Evolutionary conservation across 1,140 invertebrate species (phyloP).

Genomic region (Conus ventricosus): DNA sequence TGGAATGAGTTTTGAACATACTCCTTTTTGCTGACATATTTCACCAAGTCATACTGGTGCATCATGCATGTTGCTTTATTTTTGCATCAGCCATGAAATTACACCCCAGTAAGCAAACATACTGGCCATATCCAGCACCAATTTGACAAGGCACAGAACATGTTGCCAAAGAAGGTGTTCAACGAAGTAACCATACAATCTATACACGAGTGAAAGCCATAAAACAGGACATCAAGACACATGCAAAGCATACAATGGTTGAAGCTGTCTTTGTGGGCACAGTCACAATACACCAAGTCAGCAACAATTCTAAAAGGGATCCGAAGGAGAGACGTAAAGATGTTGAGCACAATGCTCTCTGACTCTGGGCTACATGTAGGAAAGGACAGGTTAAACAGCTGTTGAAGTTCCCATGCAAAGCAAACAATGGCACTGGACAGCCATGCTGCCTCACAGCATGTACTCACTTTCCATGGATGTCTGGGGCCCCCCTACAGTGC

Average conservation of each 20-base stretch:
- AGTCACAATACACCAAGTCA: background rate
- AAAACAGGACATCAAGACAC: background rate
- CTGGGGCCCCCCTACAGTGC: background rate
- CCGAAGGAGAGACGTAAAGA: background rate
- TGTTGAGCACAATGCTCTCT: background rate
- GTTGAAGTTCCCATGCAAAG: slow-evolving; percentile 18
- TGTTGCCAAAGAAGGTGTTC: too few species aligned
- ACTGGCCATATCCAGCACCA: too few species aligned
- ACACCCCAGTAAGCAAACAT: too few species aligned
- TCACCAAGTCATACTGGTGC: too few species aligned
- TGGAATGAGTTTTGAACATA: too few species aligned
- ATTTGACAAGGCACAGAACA: too few species aligned
- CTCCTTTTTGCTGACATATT: too few species aligned
- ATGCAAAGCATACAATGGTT: background rate
- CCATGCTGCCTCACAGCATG: background rate
- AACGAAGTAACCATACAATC: too few species aligned
- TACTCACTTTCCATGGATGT: slow-evolving; percentile 15
- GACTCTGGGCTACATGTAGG: background rate
- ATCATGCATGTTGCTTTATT: too few species aligned
- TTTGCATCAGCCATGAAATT: too few species aligned
- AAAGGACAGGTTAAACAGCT: background rate
- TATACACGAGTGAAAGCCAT: too few species aligned
- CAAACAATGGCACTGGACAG: slow-evolving; percentile 5
- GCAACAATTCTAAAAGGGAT: background rate
- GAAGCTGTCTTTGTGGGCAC: background rate